Evolutionary conservation across 2,888 invertebrate species (phyloP).

Genomic region (Eupithecia dodoneata): DNA sequence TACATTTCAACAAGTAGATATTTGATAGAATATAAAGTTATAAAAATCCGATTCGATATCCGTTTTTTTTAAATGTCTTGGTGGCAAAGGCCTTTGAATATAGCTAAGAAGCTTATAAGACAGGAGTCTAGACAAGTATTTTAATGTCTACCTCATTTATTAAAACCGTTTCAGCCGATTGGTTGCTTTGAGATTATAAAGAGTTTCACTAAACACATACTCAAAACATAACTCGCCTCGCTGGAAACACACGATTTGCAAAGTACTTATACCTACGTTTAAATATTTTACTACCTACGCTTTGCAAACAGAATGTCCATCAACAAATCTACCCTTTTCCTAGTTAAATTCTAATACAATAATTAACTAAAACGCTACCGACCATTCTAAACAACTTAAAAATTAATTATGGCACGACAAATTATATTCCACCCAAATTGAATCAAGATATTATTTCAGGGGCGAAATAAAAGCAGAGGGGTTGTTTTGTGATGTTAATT

Average conservation of each 20-base stretch:
- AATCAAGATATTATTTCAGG: conserved; percentile 63
- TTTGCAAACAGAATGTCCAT: neutral
- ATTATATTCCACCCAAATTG: conserved; percentile 63
- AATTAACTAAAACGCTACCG: conserved; percentile 55
- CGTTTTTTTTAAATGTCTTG: neutral
- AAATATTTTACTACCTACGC: too few relatives aligned
- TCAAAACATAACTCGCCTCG: neutral
- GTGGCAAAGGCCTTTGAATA: neutral
- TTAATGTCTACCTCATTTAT: neutral
- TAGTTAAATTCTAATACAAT: conserved; percentile 44
- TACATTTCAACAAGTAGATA: neutral
- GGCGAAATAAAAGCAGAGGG: conserved; percentile 55
- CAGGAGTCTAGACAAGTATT: neutral
- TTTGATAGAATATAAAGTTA: neutral
- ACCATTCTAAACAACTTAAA: conserved; percentile 61
- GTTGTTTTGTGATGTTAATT: conserved; percentile 63
- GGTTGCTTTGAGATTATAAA: too few relatives aligned
- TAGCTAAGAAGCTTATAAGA: too few relatives aligned
- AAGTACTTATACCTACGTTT: too few relatives aligned
- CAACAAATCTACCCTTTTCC: neutral
- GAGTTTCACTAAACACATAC: neutral
- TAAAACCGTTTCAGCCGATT: too few relatives aligned
- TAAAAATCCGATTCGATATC: neutral
- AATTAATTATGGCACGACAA: conserved; percentile 68
- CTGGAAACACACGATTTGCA: neutral